These are phyloP conservation scores for Aurelia sp. DNA, from an alignment of 30 jellyfish, hydroid and myxozoan species.

Conservation along the genomic window DNA sequence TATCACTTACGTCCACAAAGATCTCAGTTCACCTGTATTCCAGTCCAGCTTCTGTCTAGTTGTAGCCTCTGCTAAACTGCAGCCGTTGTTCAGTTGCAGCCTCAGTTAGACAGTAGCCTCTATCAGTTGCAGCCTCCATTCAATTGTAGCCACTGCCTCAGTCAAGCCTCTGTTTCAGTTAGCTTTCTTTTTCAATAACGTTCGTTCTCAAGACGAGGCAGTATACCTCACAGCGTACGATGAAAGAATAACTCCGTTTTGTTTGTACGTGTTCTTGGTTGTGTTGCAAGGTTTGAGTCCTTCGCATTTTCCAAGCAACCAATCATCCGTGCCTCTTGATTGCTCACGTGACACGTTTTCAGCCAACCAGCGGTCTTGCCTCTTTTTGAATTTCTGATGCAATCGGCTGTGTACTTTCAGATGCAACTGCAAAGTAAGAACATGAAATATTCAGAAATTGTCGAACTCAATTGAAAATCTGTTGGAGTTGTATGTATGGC, in stretches of 20 bases:
- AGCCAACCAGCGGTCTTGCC: slow-evolving; percentile 87
- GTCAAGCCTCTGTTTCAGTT: not conserved
- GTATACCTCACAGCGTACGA: slow-evolving; percentile 75
- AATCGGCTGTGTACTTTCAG: slow-evolving; percentile 64
- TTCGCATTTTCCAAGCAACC: slow-evolving; percentile 90
- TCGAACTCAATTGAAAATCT: no score
- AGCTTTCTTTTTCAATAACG: not conserved
- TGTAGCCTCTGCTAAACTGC: no score
- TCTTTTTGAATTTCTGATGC: slow-evolving; percentile 61
- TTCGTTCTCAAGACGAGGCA: slow-evolving; percentile 52
- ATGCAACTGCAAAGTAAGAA: slow-evolving; percentile 54
- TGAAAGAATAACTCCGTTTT: slow-evolving; percentile 75
- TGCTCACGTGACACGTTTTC: slow-evolving; percentile 94
- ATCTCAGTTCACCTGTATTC: no score
- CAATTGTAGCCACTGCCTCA: not conserved
- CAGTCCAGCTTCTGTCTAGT: no score
- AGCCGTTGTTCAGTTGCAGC: no score
- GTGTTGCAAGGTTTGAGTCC: slow-evolving; percentile 85
- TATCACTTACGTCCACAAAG: no score
- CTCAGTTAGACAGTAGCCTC: no score
- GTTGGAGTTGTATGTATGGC: no score
- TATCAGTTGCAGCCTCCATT: no score
- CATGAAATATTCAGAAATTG: no score
- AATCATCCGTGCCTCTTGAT: slow-evolving; percentile 80
- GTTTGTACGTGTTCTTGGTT: slow-evolving; percentile 36